Evolutionary conservation across 2,888 invertebrate genomes (phyloP), one percentile per base, ranked within the genome.

Genomic region (Salticus scenicus): DNA sequence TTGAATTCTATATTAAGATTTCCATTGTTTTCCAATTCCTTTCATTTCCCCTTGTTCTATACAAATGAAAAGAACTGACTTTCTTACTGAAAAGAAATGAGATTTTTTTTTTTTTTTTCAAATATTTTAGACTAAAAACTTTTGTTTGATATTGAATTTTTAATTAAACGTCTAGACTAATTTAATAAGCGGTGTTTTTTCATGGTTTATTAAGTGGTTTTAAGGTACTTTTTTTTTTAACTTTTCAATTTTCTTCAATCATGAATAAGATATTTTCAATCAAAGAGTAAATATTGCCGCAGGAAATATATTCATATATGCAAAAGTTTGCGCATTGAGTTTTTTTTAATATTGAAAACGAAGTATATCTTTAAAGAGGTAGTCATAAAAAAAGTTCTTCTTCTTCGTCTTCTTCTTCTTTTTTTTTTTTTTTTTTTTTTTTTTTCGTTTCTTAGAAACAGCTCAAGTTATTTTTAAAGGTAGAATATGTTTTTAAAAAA

Each of bases 1-100:
- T 83, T 83, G 76, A 83, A 83, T 83, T 76, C 82, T 76, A 72
- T 66, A 83, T 83, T 83, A 83, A 82, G 82, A 66, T 51, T 31
- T 27, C 31, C 31, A 66, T 83, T 83, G 82, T 76, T 76, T 83
- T 20, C 69, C 14, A 31, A 31, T 33, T 37, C 73, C 33, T 7
- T 57, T 57, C 57, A 57, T 20, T 17, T 7, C 12, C 24, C 51
- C 69, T 74, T 74, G 41, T 74, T 69, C 69, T 80, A 72, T 27
- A 31, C 30, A 42, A 64, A 10, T 14, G 66, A 72, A 63, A 37
- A 30, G n/a, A 33, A 30, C 63, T 47, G 64, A 30, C 64, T 47
- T 79, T 79, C 72, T 79, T 79, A 73, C 57, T 57, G 57, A 57
- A 24, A 57, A 24, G 57, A 57, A 12, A 2, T 47, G 24, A 37